Evolutionary conservation across 2,888 invertebrate species (phyloP).

Genomic region (Julus scanicus): DNA sequence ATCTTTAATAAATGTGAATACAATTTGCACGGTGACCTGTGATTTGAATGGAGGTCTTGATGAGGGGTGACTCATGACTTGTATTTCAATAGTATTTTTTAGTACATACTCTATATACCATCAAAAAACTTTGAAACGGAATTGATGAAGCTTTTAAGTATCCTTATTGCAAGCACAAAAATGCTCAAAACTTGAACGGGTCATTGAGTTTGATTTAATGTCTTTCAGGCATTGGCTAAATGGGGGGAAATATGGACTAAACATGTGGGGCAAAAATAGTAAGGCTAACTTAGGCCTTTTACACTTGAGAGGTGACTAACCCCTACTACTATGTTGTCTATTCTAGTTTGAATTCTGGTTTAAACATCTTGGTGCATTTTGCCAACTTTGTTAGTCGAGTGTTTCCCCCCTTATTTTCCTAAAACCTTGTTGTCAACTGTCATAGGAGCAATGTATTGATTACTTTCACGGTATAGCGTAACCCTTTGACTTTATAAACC

Average conservation of each 20-base stretch:
- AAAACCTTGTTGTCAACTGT: too few relatives aligned
- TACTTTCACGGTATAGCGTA: too few relatives aligned
- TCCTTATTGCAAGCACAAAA: neutral
- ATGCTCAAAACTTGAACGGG: neutral
- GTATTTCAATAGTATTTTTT: neutral
- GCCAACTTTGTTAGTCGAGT: neutral
- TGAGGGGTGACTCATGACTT: neutral
- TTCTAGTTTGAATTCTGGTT: neutral
- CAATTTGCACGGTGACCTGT: neutral
- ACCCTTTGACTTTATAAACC: too few relatives aligned
- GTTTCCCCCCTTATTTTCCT: neutral
- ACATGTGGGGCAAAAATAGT: neutral
- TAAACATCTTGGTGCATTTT: neutral
- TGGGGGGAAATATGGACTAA: neutral
- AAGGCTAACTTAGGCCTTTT: neutral
- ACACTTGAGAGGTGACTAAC: neutral
- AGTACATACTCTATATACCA: neutral
- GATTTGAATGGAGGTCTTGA: too few relatives aligned
- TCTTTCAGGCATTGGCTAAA: neutral
- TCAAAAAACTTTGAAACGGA: neutral
- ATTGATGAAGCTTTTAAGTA: neutral
- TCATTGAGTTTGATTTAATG: neutral
- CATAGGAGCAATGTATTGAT: too few relatives aligned
- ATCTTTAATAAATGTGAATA: neutral
- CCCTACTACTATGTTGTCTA: neutral